Evolutionary conservation across 2,797 vertebrate species (phyloP), one percentile per base, ranked within the genome.

Genomic region (Scleropages formosus): DNA sequence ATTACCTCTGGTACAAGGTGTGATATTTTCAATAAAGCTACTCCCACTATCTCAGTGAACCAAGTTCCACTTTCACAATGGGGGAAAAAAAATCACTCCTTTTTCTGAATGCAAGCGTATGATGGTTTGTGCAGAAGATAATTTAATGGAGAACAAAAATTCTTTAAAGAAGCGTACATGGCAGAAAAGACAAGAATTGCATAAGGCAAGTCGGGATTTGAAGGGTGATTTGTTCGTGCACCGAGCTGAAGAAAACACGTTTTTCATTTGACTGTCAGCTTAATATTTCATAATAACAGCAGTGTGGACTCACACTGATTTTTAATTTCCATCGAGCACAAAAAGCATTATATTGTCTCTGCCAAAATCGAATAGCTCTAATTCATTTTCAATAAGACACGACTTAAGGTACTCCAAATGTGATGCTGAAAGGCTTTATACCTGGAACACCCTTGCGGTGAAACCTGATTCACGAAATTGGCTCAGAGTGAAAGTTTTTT

Each of bases 341-440:
- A 56, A 18, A 2, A 16, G 46, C 58, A 26, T 51, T 9, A 13
- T 44, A 60, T 60, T 59, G 39, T 39, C 16, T 47, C 73, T 39
- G 46, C 16, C 13, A 20, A 64, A 66, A 65, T 53, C 61, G 49
- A 74, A 74, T 74, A 64, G 22, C 16, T 64, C 4, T 65, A 74
- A 66, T 51, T 74, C 59, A 59, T 72, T 72, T 56, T 31, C 59
- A 18, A 61, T 44, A 16, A 27, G 59, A 10, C 24, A 46, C 71
- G 44, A 71, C 62, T 51, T 71, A 63, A 67, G 64, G 7, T 62
- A 15, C 1, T 26, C 46, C 10, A 18, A 47, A 67, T 49, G 67
- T 3, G 67, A 61, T 10, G 24, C 46, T n/a, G 74, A 47, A 70
- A 15, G 16, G 22, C 9, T 39, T 53, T 26, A n/a, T n/a, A 51